A percentile compares a stretch with the other conserved stretches of the same genome.
These are phyloP conservation scores for Drosophila cardini DNA, from an alignment of 1,140 invertebrate genomes.

Conservation along the genomic window DNA sequence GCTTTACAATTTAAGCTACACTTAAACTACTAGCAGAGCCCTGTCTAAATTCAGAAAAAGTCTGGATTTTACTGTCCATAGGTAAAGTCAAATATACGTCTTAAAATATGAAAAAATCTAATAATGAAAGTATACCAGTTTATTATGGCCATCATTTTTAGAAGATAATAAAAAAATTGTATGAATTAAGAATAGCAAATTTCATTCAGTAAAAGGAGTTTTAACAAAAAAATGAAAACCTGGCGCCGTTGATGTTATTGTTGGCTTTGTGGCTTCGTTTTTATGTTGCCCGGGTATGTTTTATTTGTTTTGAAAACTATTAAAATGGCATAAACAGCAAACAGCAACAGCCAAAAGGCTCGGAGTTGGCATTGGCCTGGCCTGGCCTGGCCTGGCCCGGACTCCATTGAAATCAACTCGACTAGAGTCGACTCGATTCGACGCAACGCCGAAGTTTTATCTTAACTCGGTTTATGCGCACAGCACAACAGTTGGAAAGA, in stretches of 20 bases:
- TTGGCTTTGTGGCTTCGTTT: conserved; percentile 50
- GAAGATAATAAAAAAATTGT: conserved; percentile 12
- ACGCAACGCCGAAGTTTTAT: conserved; percentile 74
- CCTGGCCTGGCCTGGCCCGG: conserved; percentile 15
- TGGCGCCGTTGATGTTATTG: conserved; percentile 16
- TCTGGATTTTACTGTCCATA: background rate
- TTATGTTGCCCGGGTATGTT: conserved; percentile 58
- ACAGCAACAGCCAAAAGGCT: conserved; percentile 16
- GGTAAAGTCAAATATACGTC: background rate
- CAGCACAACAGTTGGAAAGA: background rate
- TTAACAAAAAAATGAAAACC: conserved; percentile 11
- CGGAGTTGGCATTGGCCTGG: conserved; percentile 39
- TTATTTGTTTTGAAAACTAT: conserved; percentile 81
- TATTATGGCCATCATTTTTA: conserved; percentile 10
- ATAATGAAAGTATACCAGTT: conserved; percentile 13
- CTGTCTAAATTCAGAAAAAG: no score
- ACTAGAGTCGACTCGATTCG: conserved; percentile 11
- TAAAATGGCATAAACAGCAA: conserved; percentile 79
- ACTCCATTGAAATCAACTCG: background rate
- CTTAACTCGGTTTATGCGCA: conserved; percentile 44
- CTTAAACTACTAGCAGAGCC: no score
- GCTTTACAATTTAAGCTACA: no score
- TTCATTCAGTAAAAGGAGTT: conserved; percentile 11
- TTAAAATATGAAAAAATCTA: conserved; percentile 10
- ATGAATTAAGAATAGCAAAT: conserved; percentile 25